Base-by-base conservation (phyloP, 2,888 invertebrate genomes). In the Chouioia cunea region DNA sequence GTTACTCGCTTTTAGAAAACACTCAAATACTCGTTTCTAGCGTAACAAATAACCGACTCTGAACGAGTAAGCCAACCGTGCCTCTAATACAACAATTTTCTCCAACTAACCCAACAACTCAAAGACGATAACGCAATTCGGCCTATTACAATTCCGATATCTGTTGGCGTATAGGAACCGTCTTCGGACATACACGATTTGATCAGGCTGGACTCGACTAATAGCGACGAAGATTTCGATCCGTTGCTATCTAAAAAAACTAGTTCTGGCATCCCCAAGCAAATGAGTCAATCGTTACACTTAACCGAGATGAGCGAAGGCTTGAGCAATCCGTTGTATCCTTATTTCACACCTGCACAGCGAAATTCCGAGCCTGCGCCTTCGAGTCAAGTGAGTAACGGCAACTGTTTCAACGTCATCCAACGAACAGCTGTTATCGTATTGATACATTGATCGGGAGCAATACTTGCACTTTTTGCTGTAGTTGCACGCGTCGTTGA, bases 221-320 rank as follows among this genome's bases (percentile, higher is more conserved):
- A 89, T 70, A 89, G 89, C 79, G 90, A 90, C 77, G 91, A 91
- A 76, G 92, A 92, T 79, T 91, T 92, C 76, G 91, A 92, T 84
- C 92, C 92, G 15, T 83, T 92, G 20, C 88, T 87, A 73, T 86
- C 88, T n/a, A 85, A 80, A 73, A 88, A 86, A 36, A 12, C 36
- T 1, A 22, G 20, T 12, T 43, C 27, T n/a, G 47, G 52, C n/a
- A 23, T 69, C 1, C 48, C 67, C 77, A 86, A 87, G 65, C 87
- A 88, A 70, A 83, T 83, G 81, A 81, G 78, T 18, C 83, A 84
- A 69, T 84, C 84, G 16, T 71, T 84, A 58, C 81, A 83, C 74
- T 78, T 79, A 60, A 82, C 84, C 1, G 80, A 82, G 65, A 82
- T 82, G 80, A 79, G 79, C 18, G 84, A 85, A 69, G 85, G 85